Evolutionary conservation across 1,140 invertebrate species (phyloP), one percentile per base, ranked within the genome.

Genomic region (Drosophila dunni): DNA sequence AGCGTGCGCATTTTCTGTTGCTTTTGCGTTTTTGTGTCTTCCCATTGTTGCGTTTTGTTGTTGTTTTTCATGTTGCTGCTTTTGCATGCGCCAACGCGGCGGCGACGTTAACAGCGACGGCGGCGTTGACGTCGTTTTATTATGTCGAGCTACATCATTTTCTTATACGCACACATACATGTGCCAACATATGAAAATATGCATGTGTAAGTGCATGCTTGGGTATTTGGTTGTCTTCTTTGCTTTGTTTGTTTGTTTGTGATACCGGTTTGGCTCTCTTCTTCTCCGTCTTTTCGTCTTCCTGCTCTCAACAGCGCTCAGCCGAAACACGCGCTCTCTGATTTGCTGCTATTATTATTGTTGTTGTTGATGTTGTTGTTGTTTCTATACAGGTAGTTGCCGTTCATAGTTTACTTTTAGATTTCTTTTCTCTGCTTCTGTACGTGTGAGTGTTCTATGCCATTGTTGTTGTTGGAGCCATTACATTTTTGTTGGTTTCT

Each of bases 361-460:
- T 20, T 13, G 20, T 15, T 42, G 17, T 33, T 62, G 36, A 66
- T 72, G 57, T 48, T 63, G 17, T 72, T 72, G 53, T 76, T 75
- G 34, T 61, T 77, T 48, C 42, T 72, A 64, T 42, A 69, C 82
- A 86, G 82, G 82, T 86, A 82, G 82, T 79, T 78, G 79, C 71
- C 82, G 73, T 69, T 66, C 67, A 69, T 79, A 77, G 83, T 78
- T 89, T 86, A 89, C 76, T 77, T 86, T 88, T 88, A 88, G 83
- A 88, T 88, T 86, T 83, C 82, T 79, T 88, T 89, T 82, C 84
- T 73, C 60, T 53, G 82, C 83, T 88, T 76, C 82, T 82, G 72
- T 86, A 69, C 69, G 74, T 81, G 45, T 74, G 20, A 24, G 44
- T 8, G 24, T 29, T 29, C 24, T 29, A 29, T 11, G 38, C 38